Base-by-base conservation (phyloP, 2,797 vertebrate genomes). In the Myotis daubentonii region DNA sequence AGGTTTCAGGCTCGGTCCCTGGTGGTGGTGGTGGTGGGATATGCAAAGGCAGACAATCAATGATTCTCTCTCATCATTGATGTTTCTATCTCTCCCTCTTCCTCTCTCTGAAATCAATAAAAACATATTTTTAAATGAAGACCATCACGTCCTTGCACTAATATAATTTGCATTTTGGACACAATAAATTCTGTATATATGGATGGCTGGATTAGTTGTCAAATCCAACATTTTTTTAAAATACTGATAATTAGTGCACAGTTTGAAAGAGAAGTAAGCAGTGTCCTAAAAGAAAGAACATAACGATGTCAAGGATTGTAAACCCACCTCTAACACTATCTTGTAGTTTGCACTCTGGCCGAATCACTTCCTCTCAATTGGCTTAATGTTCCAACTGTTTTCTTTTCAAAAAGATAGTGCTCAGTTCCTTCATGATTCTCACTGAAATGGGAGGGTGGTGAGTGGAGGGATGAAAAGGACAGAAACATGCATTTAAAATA, bases 141-240 rank as follows among this genome's bases (percentile, higher is more conserved):
- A 91, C 51, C 70, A 68, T 23, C 25, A 17, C 28, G 62, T 20
- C 23, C 19, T 94, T 87, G 30, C 19, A 53, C 20, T 92, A 66
- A 62, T 28, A 75, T 72, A 66, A 89, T 95, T 96, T 94, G 74
- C 15, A 91, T 88, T 83, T 23, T 53, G 82, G 60, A 71, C 30
- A 96, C 71, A 93, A 36, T 84, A 57, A 94, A 19, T 53, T 92
- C 38, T 83, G n/a, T 66, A 65, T 86, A 88, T 96, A 41, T 41
- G 20, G 25, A 88, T 49, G 47, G 28, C 17, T 49, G 87, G 13
- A 79, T 93, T 51, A 79, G 33, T 88, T 62, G 47, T 89, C 80
- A 92, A 55, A 89, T 51, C 1, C 30, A 80, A 23, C 57, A 94
- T 91, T 95, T 96, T 38, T 87, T 12, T 41, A 81, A 96, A 86